phyloP scores from a whole-genome alignment of 2,797 vertebrate genomes.

The Bucorvus abyssinicus region DNA sequence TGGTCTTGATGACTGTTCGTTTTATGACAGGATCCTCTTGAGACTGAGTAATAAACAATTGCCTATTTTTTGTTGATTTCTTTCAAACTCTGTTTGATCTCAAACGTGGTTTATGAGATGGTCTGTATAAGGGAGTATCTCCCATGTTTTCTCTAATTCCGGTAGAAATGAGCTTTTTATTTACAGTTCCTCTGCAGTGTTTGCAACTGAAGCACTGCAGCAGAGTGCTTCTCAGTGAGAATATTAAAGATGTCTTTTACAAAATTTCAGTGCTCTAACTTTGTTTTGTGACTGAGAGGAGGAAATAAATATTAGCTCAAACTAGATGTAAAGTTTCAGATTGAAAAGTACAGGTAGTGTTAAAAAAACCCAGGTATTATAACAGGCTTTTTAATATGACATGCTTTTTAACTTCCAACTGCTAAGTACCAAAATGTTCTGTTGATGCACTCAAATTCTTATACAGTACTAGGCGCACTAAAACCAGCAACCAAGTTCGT shows the following conservation, averaged over 20 bases:
- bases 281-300: not conserved
- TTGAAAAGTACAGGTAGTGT: not conserved
- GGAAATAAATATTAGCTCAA: not conserved
- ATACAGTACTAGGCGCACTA: not conserved
- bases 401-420: not conserved
- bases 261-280: not conserved
- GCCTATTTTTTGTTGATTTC: not conserved
- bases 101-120: not conserved
- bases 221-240: not conserved
- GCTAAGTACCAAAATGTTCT: not conserved
- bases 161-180: conserved; percentile 6
- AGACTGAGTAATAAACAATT: conserved; percentile 3
- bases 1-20: conserved; percentile 7
- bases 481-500: not conserved
- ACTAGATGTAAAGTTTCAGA: not conserved
- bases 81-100: not conserved
- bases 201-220: conserved; percentile 2
- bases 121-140: not conserved
- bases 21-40: conserved; percentile 18
- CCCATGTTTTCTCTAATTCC: not conserved
- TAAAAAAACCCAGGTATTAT: not conserved
- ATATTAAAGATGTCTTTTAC: not conserved
- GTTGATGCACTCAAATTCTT: not conserved
- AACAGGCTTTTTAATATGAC: not conserved
- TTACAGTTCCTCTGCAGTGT: conserved; percentile 26